Evolutionary conservation across 2,113 vertebrate species (phyloP).

Genomic region (Phylloscopus trochilus): DNA sequence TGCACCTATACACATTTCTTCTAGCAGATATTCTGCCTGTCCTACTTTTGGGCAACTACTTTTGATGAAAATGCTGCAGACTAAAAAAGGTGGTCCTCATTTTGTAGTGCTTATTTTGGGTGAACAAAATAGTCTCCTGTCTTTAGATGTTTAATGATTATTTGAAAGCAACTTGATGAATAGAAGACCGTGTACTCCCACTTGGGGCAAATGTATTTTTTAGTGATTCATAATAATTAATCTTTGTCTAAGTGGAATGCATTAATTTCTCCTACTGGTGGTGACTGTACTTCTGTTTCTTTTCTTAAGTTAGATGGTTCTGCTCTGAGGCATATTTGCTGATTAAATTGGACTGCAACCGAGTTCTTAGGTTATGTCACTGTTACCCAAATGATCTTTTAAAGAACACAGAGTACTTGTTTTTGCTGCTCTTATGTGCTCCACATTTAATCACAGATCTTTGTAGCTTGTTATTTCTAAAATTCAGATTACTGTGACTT

Average conservation of each 20-base stretch:
- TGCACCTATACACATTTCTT: background rate
- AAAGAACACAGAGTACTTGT: constrained; percentile 47
- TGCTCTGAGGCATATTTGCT: constrained; percentile 16
- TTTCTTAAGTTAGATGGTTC: constrained; percentile 31
- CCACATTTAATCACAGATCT: background rate
- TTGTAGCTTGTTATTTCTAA: constrained; percentile 42
- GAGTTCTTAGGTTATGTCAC: constrained; percentile 25
- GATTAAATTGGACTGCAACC: background rate
- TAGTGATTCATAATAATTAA: constrained; percentile 45
- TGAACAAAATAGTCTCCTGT: background rate
- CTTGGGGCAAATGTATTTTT: constrained; percentile 2
- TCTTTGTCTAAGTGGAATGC: constrained; percentile 48
- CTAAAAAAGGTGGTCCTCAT: background rate
- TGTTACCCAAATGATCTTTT: constrained; percentile 22
- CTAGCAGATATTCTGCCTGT: background rate
- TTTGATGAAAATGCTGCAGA: background rate
- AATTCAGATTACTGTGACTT: constrained; percentile 19
- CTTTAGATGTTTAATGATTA: constrained; percentile 26
- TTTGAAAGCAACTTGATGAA: constrained; percentile 47
- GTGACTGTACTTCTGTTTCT: constrained; percentile 21
- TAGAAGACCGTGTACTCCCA: background rate
- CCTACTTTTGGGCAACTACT: background rate
- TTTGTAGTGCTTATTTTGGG: background rate
- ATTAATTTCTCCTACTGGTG: constrained; percentile 41
- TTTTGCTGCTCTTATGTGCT: background rate